These are phyloP conservation scores for Lathronympha strigana DNA, from an alignment of 2,888 invertebrate species.

Conservation along the genomic window DNA sequence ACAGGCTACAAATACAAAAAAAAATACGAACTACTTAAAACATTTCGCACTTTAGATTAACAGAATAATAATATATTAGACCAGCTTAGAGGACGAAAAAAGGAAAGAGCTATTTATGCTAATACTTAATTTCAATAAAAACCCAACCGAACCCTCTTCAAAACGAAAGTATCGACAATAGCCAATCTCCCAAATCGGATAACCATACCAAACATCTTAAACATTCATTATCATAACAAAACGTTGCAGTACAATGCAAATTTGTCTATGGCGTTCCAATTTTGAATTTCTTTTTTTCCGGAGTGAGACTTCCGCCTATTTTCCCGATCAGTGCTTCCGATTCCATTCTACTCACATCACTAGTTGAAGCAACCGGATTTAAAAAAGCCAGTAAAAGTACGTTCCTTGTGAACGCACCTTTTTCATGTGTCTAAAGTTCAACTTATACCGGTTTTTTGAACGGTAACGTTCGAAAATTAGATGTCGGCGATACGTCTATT, in stretches of 20 bases:
- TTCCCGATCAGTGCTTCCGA: slow-evolving; percentile 79
- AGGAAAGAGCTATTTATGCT: neutral
- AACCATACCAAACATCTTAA: slow-evolving; percentile 37
- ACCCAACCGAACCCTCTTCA: slow-evolving; percentile 27
- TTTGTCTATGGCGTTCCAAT: slow-evolving; percentile 69
- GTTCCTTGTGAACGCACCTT: too few relatives aligned
- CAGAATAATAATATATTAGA: neutral
- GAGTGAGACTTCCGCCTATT: slow-evolving; percentile 81
- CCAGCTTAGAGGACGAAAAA: neutral
- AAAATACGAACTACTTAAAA: too few relatives aligned
- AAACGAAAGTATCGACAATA: slow-evolving; percentile 39
- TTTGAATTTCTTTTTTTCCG: slow-evolving; percentile 67
- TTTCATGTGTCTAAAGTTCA: neutral
- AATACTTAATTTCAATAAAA: slow-evolving; percentile 1
- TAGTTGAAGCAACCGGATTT: neutral
- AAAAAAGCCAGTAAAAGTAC: neutral
- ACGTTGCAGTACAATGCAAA: slow-evolving; percentile 80
- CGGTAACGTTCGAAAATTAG: slow-evolving; percentile 75
- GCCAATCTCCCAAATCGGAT: slow-evolving; percentile 40
- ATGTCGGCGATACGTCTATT: slow-evolving; percentile 67
- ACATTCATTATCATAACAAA: slow-evolving; percentile 79
- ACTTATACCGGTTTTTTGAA: slow-evolving; percentile 47
- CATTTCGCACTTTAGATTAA: neutral
- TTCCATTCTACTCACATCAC: neutral
- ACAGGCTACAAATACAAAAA: too few relatives aligned